Percentiles rank a stretch among this genome's conserved stretches.
Conservation (phyloP, 2,113 vertebrate genomes). For the Carollia perspicillata region DNA sequence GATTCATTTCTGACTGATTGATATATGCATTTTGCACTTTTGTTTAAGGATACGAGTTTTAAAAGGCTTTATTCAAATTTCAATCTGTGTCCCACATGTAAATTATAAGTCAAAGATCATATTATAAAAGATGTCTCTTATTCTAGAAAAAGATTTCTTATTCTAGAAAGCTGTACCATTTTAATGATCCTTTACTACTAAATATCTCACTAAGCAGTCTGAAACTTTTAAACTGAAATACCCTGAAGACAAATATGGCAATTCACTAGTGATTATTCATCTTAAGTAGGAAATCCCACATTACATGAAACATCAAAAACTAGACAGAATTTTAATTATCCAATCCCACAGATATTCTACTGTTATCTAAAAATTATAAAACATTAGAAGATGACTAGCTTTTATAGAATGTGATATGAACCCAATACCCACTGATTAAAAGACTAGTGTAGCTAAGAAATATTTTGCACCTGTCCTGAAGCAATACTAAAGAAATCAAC, state of each 20-base stretch:
- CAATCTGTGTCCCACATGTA: background rate
- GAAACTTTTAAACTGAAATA: background rate
- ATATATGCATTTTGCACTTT: background rate
- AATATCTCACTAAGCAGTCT: background rate
- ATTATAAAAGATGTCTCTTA: background rate
- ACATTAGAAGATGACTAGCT: background rate
- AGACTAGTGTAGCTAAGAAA: background rate
- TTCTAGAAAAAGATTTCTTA: background rate
- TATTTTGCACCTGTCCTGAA: background rate
- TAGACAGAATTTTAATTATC: constrained; percentile 20
- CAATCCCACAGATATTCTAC: background rate
- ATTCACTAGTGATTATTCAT: background rate
- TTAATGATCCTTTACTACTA: background rate
- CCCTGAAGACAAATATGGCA: background rate
- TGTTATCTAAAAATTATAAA: background rate
- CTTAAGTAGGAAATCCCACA: background rate
- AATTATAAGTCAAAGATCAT: constrained; percentile 10
- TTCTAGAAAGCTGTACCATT: background rate
- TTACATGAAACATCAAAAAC: background rate
- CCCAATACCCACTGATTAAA: background rate
- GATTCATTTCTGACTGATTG: background rate
- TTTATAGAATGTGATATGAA: background rate
- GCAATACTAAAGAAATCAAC: background rate
- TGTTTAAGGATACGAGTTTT: background rate
- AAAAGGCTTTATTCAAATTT: constrained; percentile 8